These are phyloP conservation scores for Abrostola triplasia DNA, from an alignment of 2,888 invertebrate species.

Conservation along the genomic window DNA sequence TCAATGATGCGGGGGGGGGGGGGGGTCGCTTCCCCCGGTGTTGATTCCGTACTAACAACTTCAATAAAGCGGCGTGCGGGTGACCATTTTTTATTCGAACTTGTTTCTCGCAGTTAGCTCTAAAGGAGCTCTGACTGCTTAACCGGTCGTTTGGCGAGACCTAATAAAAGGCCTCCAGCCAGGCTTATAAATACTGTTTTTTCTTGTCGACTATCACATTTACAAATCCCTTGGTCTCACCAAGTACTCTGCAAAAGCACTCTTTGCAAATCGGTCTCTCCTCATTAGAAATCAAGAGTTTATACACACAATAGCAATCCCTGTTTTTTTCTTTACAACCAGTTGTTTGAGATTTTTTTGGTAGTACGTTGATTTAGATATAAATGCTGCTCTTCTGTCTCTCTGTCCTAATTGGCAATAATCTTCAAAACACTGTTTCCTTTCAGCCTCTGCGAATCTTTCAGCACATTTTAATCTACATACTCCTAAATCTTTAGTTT, in stretches of 20 bases:
- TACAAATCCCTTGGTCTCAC: conserved; percentile 33
- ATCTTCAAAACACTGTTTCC: conserved; percentile 29
- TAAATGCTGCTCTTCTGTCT: conserved; percentile 33
- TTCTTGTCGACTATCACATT: conserved; percentile 29
- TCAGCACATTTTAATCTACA: conserved; percentile 43
- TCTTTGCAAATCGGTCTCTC: conserved; percentile 31
- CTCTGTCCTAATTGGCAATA: conserved; percentile 35
- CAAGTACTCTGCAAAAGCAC: conserved; percentile 27
- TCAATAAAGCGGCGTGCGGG: no score
- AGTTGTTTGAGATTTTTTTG: conserved; percentile 22
- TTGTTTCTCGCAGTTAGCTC: no score
- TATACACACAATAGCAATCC: conserved; percentile 26
- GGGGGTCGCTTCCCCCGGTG: no score
- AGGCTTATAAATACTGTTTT: no score
- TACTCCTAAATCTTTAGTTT: conserved; percentile 8
- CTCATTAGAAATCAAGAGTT: conserved; percentile 18
- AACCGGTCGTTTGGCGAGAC: no score
- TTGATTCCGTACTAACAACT: no score
- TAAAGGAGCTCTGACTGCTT: no score
- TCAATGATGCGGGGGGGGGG: no score
- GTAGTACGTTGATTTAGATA: conserved; percentile 24
- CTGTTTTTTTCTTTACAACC: conserved; percentile 5
- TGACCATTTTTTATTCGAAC: no score
- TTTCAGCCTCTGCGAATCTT: conserved; percentile 25
- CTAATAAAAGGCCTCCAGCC: no score